phyloP scores from a whole-genome alignment of 2,888 invertebrate species.

The Pharmacophagus antenor region DNA sequence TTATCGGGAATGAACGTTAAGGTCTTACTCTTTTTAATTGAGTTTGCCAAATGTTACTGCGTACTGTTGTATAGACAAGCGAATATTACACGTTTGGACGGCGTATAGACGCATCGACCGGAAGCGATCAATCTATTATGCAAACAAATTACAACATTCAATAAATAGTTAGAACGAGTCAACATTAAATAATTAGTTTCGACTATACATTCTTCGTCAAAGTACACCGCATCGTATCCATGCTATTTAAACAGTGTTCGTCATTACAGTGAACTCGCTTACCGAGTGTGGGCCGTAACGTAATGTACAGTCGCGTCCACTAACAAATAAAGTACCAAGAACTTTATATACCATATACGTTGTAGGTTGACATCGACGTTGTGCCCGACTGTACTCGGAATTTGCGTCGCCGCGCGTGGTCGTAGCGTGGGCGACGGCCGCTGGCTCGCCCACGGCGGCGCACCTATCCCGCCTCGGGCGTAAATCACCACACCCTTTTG shows the following conservation, averaged over 20 bases:
- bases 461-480: slow-evolving; percentile 63
- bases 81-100: not conserved
- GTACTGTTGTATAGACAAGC: not conserved
- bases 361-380: slow-evolving; percentile 34
- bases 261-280: slow-evolving; percentile 12
- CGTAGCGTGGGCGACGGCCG: slow-evolving; percentile 62
- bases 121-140: slow-evolving; percentile 3
- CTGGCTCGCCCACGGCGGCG: slow-evolving; percentile 63
- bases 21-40: too few species aligned
- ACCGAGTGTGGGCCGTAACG: slow-evolving; percentile 14
- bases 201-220: slow-evolving; percentile 11
- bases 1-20: too few species aligned
- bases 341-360: slow-evolving; percentile 8
- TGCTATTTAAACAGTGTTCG: slow-evolving; percentile 8
- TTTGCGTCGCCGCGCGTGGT: slow-evolving; percentile 67
- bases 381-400: slow-evolving; percentile 60
- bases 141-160: slow-evolving; percentile 4
- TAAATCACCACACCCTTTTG: slow-evolving; percentile 43
- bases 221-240: slow-evolving; percentile 8
- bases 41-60: too few species aligned
- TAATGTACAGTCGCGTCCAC: slow-evolving; percentile 29
- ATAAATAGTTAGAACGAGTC: slow-evolving; percentile 7
- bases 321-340: not conserved
- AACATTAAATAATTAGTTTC: slow-evolving; percentile 7
- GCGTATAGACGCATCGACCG: not conserved